Evolutionary conservation across 2,888 invertebrate genomes (phyloP).

Genomic region (Rhingia campestris): DNA sequence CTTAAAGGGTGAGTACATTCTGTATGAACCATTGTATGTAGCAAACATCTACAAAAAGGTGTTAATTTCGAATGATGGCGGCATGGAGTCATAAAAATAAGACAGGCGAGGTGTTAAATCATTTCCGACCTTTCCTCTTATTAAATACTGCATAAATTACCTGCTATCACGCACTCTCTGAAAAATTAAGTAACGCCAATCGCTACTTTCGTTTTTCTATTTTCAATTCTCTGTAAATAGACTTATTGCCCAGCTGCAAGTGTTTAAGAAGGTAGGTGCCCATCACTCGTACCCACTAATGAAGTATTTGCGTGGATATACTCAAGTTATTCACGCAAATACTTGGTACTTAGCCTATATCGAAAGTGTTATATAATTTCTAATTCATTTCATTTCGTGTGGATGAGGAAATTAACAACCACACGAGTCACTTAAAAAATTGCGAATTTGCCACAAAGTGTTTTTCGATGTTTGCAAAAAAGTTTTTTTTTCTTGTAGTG

Average conservation of each 20-base stretch:
- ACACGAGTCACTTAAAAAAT: not conserved
- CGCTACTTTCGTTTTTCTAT: slow-evolving; percentile 38
- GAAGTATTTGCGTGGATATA: slow-evolving; percentile 54
- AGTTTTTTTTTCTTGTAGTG: not conserved
- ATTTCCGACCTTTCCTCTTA: slow-evolving; percentile 30
- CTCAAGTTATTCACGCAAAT: not conserved
- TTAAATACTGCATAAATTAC: slow-evolving; percentile 35
- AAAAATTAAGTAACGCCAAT: slow-evolving; percentile 24
- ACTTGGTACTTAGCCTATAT: slow-evolving; percentile 18
- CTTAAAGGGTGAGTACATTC: slow-evolving; percentile 3
- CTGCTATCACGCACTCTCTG: slow-evolving; percentile 35
- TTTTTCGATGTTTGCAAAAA: slow-evolving; percentile 2
- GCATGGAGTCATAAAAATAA: slow-evolving; percentile 4
- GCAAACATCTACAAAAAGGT: slow-evolving; percentile 32
- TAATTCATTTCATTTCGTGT: slow-evolving; percentile 6
- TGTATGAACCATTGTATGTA: not conserved
- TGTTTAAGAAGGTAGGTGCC: not conserved
- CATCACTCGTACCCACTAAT: slow-evolving; percentile 4
- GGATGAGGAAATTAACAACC: not conserved
- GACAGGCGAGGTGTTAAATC: slow-evolving; percentile 27
- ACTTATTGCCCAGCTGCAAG: slow-evolving; percentile 29
- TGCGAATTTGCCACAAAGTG: not conserved
- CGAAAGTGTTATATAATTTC: slow-evolving; percentile 12
- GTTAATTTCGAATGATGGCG: slow-evolving; percentile 33
- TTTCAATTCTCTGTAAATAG: not conserved